phyloP scores from a whole-genome alignment of 2,797 vertebrate species.

The Bradypodion pumilum region DNA sequence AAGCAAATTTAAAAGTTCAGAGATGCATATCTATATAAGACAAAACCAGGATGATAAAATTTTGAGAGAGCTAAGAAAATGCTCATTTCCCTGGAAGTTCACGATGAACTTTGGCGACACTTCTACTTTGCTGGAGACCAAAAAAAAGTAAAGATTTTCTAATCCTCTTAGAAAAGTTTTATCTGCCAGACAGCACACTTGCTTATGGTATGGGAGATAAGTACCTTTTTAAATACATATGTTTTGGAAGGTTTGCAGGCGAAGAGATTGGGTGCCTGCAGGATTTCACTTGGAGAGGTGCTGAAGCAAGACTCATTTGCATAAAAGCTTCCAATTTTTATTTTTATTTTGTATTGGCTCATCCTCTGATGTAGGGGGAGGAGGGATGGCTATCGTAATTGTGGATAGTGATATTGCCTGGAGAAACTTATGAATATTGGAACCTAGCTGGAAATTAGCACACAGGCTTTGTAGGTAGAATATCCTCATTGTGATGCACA shows the following conservation, averaged over 20 bases:
- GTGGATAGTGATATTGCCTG: slow-evolving; percentile 35
- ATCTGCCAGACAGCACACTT: slow-evolving; percentile 61
- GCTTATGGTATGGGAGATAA: slow-evolving; percentile 67
- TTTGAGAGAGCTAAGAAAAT: not conserved
- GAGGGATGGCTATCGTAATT: not conserved
- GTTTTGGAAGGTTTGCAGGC: slow-evolving; percentile 57
- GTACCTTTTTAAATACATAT: slow-evolving; percentile 62
- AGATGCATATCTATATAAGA: not conserved
- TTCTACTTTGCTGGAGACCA: slow-evolving; percentile 55
- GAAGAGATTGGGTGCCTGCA: slow-evolving; percentile 62
- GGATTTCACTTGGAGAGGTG: slow-evolving; percentile 45
- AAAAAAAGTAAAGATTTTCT: slow-evolving; percentile 60
- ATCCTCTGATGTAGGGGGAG: slow-evolving; percentile 29
- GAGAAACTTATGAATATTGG: slow-evolving; percentile 36
- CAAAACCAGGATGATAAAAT: slow-evolving; percentile 4
- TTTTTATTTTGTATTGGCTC: slow-evolving; percentile 29
- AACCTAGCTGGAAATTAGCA: slow-evolving; percentile 40
- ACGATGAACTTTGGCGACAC: slow-evolving; percentile 42
- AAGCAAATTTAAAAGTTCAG: not conserved
- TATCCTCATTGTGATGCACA: slow-evolving; percentile 32
- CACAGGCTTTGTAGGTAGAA: slow-evolving; percentile 24
- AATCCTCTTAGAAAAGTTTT: slow-evolving; percentile 69
- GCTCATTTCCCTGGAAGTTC: slow-evolving; percentile 43
- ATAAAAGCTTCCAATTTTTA: slow-evolving; percentile 50
- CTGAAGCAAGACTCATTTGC: slow-evolving; percentile 46